Base-by-base conservation (phyloP, 2,797 vertebrate genomes). In the Gymnoscopelus microlampas region DNA sequence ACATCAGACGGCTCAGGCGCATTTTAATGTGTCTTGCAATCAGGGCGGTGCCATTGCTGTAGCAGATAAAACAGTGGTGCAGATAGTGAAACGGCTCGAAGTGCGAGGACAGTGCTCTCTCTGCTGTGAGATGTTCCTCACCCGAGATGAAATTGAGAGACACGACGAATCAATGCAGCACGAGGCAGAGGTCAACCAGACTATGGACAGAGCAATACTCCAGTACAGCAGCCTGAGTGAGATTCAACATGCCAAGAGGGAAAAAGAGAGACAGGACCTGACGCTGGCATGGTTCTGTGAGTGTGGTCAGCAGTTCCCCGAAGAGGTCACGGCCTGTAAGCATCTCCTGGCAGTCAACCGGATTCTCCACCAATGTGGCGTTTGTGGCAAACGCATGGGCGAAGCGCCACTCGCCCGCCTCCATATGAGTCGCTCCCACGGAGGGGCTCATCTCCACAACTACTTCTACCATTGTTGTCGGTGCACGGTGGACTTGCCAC, bases 371-470 rank as follows among this genome's bases (percentile, higher is more conserved):
- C 96, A 95, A 74, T 99, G 98, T 71, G 94, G 93, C 0, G 96
- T 98, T 19, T 99, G 98, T 63, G 94, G 93, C 48, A 99, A 98
- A 83, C 91, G 91, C 29, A 96, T 95, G 86, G 94, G 95, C 32
- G 96, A 98, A 71, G 87, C 91, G 0, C 94, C 96, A 13, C 94
- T 99, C 5, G 89, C 98, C 47, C 95, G 94, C 24, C 89, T 99
- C 81, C 98, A 99, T 19, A 99, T 99, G 98, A 97, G 98, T 78
- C 94, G 98, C 5, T 95, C 98, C 81, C 98, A 99, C 0, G 98
- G 98, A 0, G 97, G 98, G 0, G 97, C 97, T 7, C 97, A 99
- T 81, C 93, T 99, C 68, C 95, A 93, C 80, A 96, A 97, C 88
- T 98, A 96, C 85, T 87, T 94, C 48, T 95, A 94, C 74, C 95